phyloP scores from a whole-genome alignment of 2,888 invertebrate genomes.

The Norana najaformis region DNA sequence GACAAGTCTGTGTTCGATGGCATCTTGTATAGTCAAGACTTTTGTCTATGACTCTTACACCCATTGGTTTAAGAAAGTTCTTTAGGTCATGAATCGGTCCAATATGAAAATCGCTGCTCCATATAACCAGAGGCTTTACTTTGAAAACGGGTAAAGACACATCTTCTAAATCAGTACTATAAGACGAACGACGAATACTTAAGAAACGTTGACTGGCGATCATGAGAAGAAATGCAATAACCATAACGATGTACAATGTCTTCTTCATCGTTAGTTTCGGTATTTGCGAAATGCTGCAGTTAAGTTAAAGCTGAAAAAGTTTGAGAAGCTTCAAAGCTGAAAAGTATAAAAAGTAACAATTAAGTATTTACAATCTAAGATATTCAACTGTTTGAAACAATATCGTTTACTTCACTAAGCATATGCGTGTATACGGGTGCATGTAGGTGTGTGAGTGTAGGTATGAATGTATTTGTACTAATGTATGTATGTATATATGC shows the following conservation, averaged over 20 bases:
- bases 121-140: slow-evolving; percentile 27
- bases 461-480: too few relatives aligned
- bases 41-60: slow-evolving; percentile 34
- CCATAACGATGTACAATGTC: neutral
- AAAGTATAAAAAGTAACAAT: too few relatives aligned
- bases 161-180: too few relatives aligned
- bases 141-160: slow-evolving; percentile 25
- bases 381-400: too few relatives aligned
- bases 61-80: slow-evolving; percentile 32
- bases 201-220: neutral
- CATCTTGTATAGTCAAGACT: slow-evolving; percentile 27
- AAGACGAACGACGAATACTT: too few relatives aligned
- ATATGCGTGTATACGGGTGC: too few relatives aligned
- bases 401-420: too few relatives aligned
- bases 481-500: too few relatives aligned
- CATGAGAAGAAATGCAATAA: neutral
- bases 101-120: slow-evolving; percentile 31
- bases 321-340: too few relatives aligned
- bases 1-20: slow-evolving; percentile 30
- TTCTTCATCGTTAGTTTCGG: neutral
- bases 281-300: neutral
- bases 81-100: slow-evolving; percentile 34
- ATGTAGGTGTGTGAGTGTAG: too few relatives aligned
- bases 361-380: too few relatives aligned
- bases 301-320: too few relatives aligned